Percentiles rank a stretch among this genome's conserved stretches.
Conservation (phyloP, 64 coral and sea anemone genomes). For the Montipora cactus region DNA sequence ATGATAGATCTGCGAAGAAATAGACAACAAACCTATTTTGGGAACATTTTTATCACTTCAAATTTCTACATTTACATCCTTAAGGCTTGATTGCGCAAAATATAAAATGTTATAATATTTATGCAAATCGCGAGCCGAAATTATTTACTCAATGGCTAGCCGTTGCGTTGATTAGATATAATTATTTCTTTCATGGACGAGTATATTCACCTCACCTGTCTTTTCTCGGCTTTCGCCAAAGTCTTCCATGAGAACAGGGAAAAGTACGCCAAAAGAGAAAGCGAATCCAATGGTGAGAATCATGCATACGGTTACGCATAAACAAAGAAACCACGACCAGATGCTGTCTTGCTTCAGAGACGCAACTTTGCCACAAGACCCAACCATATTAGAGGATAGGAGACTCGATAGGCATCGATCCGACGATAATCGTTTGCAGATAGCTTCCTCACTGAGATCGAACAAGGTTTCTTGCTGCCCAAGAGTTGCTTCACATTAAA, state of each 20-base stretch:
- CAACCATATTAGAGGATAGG: not conserved
- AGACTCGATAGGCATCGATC: not conserved
- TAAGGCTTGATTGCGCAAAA: too few species aligned
- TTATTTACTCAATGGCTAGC: too few species aligned
- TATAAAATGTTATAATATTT: too few species aligned
- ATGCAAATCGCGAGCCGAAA: too few species aligned
- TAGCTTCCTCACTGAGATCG: too few species aligned
- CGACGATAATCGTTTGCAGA: not conserved
- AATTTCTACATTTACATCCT: too few species aligned
- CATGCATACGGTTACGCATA: slow-evolving; percentile 1
- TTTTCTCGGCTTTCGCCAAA: slow-evolving; percentile 25
- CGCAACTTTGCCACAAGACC: not conserved
- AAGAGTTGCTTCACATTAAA: too few species aligned
- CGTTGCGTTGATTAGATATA: too few species aligned
- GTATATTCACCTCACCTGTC: not conserved
- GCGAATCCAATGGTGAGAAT: not conserved
- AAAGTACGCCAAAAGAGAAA: slow-evolving; percentile 14
- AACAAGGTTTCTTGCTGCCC: too few species aligned
- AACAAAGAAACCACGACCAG: slow-evolving; percentile 47
- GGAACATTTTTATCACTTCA: too few species aligned
- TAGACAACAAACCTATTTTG: too few species aligned
- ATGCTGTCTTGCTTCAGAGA: slow-evolving; percentile 26
- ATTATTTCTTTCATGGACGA: not conserved
- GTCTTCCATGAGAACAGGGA: slow-evolving; percentile 16
- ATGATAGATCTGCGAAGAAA: too few species aligned